These are phyloP conservation scores for Lacanobia wlatinum DNA, from an alignment of 2,888 invertebrate genomes.

Conservation along the genomic window DNA sequence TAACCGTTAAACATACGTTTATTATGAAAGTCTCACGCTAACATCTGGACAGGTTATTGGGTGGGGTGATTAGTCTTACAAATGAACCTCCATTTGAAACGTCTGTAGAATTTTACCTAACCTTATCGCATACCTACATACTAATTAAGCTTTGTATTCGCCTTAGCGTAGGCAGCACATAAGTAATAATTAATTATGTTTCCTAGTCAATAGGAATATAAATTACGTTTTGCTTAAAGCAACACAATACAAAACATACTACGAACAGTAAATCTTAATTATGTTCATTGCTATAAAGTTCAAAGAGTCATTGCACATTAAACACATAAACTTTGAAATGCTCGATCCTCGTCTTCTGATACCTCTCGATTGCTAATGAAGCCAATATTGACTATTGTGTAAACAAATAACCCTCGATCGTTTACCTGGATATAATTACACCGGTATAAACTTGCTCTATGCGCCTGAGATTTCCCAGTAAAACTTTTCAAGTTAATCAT, in stretches of 20 bases:
- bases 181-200: conserved; percentile 3
- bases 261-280: background rate
- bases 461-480: conserved; percentile 15
- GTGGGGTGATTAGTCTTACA: conserved; percentile 34
- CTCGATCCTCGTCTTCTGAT: background rate
- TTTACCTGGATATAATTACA: conserved; percentile 13
- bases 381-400: conserved; percentile 29
- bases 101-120: conserved; percentile 15
- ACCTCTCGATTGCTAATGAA: conserved; percentile 30
- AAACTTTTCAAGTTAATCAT: conserved; percentile 35
- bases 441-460: conserved; percentile 28
- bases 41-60: conserved; percentile 40
- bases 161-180: conserved; percentile 1
- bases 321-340: conserved; percentile 8
- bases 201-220: conserved; percentile 1
- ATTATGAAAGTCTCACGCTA: conserved; percentile 41
- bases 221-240: background rate
- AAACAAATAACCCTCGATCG: conserved; percentile 15
- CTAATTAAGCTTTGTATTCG: conserved; percentile 4
- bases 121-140: conserved; percentile 18
- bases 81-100: conserved; percentile 16
- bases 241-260: conserved; percentile 2
- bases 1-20: conserved; percentile 34
- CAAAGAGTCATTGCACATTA: conserved; percentile 16
- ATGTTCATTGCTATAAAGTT: conserved; percentile 8